Percentiles rank a stretch among this genome's conserved stretches.
These are phyloP conservation scores for Hylia prasina DNA, from an alignment of 2,113 vertebrate species.

Conservation along the genomic window DNA sequence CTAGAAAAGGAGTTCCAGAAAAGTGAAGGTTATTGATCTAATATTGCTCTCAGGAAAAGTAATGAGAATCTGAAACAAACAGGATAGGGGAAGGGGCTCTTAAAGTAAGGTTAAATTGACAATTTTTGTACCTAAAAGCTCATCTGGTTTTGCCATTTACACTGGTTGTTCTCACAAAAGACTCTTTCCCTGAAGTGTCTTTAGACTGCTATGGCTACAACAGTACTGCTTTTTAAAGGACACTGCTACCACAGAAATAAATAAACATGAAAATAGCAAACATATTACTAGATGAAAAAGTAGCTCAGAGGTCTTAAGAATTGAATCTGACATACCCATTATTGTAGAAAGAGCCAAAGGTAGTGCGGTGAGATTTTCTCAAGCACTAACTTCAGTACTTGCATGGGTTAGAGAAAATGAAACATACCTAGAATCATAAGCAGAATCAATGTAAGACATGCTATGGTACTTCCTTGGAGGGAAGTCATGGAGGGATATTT, in stretches of 20 bases:
- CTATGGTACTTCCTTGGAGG: background rate
- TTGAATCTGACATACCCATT: background rate
- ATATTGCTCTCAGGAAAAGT: background rate
- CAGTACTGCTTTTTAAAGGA: background rate
- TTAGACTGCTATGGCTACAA: background rate
- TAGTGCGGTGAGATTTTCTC: background rate
- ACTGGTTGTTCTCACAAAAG: background rate
- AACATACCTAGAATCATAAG: background rate
- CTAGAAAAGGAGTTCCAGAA: background rate
- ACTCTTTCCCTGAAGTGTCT: background rate
- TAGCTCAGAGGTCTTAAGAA: background rate
- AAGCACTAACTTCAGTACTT: background rate
- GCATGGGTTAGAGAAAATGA: background rate
- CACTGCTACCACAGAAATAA: background rate
- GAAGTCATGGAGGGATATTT: background rate
- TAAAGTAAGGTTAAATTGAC: background rate
- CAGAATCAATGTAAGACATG: background rate
- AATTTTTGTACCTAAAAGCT: background rate
- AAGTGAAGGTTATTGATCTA: background rate
- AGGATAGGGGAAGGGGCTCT: background rate
- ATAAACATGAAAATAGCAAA: background rate
- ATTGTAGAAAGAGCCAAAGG: background rate
- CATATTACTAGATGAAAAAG: background rate
- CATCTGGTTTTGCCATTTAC: background rate
- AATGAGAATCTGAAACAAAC: background rate